phyloP scores from a whole-genome alignment of 1,140 invertebrate genomes.

The Trinorchestia longiramus region DNA sequence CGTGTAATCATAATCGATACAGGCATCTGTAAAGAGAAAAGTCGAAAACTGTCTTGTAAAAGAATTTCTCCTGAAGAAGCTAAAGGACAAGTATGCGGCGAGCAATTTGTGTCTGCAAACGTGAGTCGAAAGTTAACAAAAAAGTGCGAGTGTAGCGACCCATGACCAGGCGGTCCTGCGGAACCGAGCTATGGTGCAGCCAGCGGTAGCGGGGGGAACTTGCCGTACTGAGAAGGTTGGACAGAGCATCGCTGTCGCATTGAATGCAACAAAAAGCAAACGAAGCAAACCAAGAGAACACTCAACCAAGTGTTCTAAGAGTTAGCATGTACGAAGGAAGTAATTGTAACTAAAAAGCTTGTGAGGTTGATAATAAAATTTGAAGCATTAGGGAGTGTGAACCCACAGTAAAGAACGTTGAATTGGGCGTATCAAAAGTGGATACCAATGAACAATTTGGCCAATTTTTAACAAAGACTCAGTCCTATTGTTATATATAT shows the following conservation, averaged over 20 bases:
- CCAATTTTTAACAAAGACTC: too few relatives aligned
- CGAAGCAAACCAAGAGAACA: not conserved
- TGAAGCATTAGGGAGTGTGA: too few relatives aligned
- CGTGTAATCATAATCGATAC: slow-evolving; percentile 28
- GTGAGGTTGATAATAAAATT: too few relatives aligned
- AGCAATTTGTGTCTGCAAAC: slow-evolving; percentile 33
- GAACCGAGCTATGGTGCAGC: not conserved
- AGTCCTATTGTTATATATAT: too few relatives aligned
- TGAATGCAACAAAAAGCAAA: not conserved
- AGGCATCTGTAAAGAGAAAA: not conserved
- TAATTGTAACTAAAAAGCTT: not conserved
- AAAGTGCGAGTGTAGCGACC: slow-evolving; percentile 25
- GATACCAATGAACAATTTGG: too few relatives aligned
- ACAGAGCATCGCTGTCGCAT: not conserved
- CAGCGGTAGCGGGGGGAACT: not conserved
- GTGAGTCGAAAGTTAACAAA: slow-evolving; percentile 39
- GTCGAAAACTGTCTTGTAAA: not conserved
- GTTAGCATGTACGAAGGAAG: not conserved
- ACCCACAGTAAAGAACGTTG: too few relatives aligned
- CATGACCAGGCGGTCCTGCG: not conserved
- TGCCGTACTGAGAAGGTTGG: not conserved
- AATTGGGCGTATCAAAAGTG: too few relatives aligned
- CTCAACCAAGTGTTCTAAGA: not conserved
- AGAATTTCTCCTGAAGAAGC: not conserved
- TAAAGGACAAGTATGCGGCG: not conserved